These are phyloP conservation scores for Stenolophus ochropezus DNA, from an alignment of 2,888 invertebrate genomes.

Conservation along the genomic window DNA sequence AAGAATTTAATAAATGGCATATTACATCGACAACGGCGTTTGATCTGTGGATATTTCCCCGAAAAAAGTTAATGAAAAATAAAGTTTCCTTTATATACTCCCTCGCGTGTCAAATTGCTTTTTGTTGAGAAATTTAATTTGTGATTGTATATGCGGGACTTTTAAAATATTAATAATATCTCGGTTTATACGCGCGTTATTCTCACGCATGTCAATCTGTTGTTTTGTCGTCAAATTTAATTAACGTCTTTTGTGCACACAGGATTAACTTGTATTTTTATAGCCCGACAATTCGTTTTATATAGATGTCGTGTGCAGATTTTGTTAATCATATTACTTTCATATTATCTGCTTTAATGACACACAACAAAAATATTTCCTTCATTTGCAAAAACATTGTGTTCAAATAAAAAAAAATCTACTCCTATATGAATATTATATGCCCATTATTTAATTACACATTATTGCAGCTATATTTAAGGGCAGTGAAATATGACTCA, in stretches of 20 bases:
- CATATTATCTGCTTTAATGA: neutral
- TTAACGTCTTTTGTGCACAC: conserved; percentile 3
- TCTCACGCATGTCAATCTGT: conserved; percentile 1
- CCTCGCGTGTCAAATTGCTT: conserved; percentile 47
- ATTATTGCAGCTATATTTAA: too few species aligned
- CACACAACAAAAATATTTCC: too few species aligned
- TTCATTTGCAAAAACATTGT: too few species aligned
- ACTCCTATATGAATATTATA: too few species aligned
- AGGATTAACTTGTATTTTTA: conserved; percentile 24
- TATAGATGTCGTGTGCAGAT: neutral
- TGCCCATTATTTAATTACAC: too few species aligned
- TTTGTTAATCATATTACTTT: neutral
- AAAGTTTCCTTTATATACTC: conserved; percentile 47
- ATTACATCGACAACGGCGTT: conserved; percentile 33
- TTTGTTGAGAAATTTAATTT: conserved; percentile 43
- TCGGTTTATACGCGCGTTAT: conserved; percentile 17
- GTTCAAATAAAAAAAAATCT: neutral
- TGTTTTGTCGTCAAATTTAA: conserved; percentile 8
- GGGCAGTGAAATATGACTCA: too few species aligned
- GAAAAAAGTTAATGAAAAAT: conserved; percentile 45
- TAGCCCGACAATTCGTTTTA: conserved; percentile 1
- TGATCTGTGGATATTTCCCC: conserved; percentile 36
- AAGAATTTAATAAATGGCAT: conserved; percentile 31
- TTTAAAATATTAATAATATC: conserved; percentile 25
- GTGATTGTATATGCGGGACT: conserved; percentile 14